Evolutionary conservation across 2,113 vertebrate species (phyloP).

Genomic region (Silurus glanis): DNA sequence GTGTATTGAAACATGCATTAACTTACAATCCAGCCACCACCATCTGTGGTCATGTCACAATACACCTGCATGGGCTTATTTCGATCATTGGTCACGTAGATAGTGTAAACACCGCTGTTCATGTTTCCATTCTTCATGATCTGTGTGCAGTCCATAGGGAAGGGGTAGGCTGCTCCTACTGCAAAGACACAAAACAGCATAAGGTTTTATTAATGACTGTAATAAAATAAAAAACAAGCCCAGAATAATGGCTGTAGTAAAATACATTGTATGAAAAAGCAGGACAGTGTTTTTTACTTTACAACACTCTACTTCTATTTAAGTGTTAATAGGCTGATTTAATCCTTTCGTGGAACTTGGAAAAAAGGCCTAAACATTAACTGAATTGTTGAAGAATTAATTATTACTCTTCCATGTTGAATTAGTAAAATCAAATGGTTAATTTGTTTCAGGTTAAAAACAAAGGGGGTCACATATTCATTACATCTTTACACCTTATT

Average conservation of each 20-base stretch:
- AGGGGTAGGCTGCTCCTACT: slow-evolving; percentile 72
- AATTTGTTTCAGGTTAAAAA: background rate
- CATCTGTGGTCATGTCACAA: slow-evolving; percentile 86
- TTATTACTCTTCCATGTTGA: too few species aligned
- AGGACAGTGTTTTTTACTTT: background rate
- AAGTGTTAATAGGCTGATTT: background rate
- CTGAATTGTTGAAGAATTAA: background rate
- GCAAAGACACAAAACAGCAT: slow-evolving; percentile 17
- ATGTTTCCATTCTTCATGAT: slow-evolving; percentile 73
- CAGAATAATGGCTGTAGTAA: background rate
- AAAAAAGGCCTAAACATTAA: background rate
- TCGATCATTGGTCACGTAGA: slow-evolving; percentile 73
- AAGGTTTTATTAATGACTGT: background rate
- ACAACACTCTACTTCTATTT: background rate
- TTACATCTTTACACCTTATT: background rate
- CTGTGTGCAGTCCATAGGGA: slow-evolving; percentile 82
- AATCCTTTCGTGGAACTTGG: background rate
- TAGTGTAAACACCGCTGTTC: slow-evolving; percentile 73
- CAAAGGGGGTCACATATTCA: background rate
- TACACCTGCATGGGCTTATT: slow-evolving; percentile 74
- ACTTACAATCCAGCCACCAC: slow-evolving; percentile 84
- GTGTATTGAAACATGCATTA: background rate
- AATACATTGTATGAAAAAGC: background rate
- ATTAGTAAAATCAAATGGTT: background rate
- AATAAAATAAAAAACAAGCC: background rate